phyloP scores from a whole-genome alignment of 2,888 invertebrate species.

The Nemapogon koenigi region DNA sequence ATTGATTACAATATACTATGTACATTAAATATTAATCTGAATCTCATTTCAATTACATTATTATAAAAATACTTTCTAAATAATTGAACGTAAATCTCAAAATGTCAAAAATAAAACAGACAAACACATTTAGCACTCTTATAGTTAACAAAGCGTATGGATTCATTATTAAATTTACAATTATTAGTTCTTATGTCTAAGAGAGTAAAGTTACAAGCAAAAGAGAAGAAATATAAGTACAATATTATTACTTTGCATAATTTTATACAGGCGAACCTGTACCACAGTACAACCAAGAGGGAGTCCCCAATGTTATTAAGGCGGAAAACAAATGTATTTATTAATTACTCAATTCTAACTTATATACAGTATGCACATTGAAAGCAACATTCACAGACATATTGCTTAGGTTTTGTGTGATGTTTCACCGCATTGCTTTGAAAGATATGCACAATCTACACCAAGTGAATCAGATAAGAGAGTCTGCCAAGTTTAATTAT shows the following conservation, averaged over 20 bases:
- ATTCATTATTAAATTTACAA: constrained; percentile 40
- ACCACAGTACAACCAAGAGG: neutral
- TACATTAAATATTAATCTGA: no score
- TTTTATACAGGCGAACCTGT: no score
- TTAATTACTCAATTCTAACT: constrained; percentile 27
- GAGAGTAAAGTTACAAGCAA: constrained; percentile 49
- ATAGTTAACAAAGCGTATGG: constrained; percentile 61
- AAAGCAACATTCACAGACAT: constrained; percentile 30
- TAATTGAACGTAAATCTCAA: constrained; percentile 1
- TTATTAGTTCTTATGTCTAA: constrained; percentile 26
- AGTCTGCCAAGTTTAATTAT: no score
- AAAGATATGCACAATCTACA: constrained; percentile 35
- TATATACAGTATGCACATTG: constrained; percentile 59
- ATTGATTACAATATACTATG: no score
- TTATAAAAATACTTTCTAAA: no score
- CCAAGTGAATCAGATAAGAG: no score
- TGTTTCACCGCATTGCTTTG: constrained; percentile 35
- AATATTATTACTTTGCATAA: constrained; percentile 20
- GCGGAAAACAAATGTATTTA: constrained; percentile 36
- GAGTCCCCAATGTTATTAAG: constrained; percentile 37
- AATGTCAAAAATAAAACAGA: neutral
- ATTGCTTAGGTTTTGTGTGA: constrained; percentile 17
- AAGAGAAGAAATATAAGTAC: constrained; percentile 46
- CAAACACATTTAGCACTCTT: constrained; percentile 45
- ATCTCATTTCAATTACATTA: no score